phyloP scores from a whole-genome alignment of 2,113 vertebrate species.

The human (Homo sapiens) region GRCh38 chr20:5333001-5333500 shows the following conservation, averaged over 20 bases:
- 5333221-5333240: neutral
- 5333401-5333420: neutral
- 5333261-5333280: neutral
- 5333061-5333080: neutral
- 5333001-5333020: neutral
- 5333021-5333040: neutral
- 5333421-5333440: neutral
- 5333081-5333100: neutral
- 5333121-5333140: neutral
- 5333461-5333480: neutral
- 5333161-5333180: neutral
- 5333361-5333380: too few species aligned
- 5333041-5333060: neutral
- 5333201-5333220: neutral
- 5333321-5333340: neutral
- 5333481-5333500: neutral
- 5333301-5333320: neutral
- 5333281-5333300: neutral
- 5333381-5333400: neutral
- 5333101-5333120: neutral
- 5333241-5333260: neutral
- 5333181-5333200: neutral
- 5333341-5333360: too few species aligned
- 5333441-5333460: neutral
- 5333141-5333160: neutral